Evolutionary conservation across 2,888 invertebrate species (phyloP).

Genomic region (Stenotaenia linearis): DNA sequence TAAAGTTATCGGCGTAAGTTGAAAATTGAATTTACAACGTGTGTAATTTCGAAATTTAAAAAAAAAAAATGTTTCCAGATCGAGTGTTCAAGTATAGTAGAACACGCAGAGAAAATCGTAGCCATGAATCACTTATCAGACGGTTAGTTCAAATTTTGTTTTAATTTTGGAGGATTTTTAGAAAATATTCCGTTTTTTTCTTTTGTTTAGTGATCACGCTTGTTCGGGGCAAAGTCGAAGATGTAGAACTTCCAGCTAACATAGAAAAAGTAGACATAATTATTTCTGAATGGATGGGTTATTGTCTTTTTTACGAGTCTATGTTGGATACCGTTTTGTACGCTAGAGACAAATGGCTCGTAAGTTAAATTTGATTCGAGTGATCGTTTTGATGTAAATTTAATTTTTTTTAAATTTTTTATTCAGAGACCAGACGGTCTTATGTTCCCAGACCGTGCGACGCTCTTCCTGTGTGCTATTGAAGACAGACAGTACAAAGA

Average conservation of each 20-base stretch:
- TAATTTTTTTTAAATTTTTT: background rate
- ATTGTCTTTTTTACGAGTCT: constrained; percentile 94
- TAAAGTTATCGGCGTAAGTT: constrained; percentile 72
- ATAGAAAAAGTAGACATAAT: constrained; percentile 88
- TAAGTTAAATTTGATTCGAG: constrained; percentile 38
- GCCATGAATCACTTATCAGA: constrained; percentile 56
- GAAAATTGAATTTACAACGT: too few relatives aligned
- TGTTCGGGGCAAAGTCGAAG: constrained; percentile 85
- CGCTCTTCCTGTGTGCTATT: constrained; percentile 77
- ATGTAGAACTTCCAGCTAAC: constrained; percentile 85
- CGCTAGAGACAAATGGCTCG: constrained; percentile 95
- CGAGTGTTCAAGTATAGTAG: constrained; percentile 97
- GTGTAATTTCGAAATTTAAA: too few relatives aligned
- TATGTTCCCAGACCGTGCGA: constrained; percentile 88
- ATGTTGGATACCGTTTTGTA: constrained; percentile 99
- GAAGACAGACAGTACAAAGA: constrained; percentile 98
- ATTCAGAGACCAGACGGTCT: constrained; percentile 70
- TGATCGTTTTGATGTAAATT: background rate
- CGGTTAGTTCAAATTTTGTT: too few relatives aligned
- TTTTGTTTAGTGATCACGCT: constrained; percentile 61
- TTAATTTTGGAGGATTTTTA: too few relatives aligned
- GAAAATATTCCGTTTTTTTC: too few relatives aligned
- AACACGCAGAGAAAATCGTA: constrained; percentile 92
- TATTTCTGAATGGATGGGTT: constrained; percentile 76
- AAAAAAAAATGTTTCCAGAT: too few relatives aligned